Evolutionary conservation across 1,140 invertebrate genomes (phyloP), one percentile per base, ranked within the genome.

Genomic region (Phymastichus coffea): DNA sequence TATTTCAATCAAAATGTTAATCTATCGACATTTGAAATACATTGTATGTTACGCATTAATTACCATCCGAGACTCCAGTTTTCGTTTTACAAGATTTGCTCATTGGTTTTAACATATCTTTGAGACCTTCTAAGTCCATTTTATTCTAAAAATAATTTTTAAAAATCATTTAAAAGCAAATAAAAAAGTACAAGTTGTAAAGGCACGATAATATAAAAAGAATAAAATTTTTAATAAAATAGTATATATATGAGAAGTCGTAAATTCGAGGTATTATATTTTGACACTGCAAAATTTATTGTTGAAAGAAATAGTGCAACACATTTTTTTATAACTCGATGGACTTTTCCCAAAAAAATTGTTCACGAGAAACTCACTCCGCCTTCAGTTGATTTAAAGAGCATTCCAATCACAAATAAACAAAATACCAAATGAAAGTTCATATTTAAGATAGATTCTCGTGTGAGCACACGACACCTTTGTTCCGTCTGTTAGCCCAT

Each of bases 21-120:
- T 46, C n/a, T n/a, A n/a, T n/a, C 28, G 12, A 33, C 6, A 7
- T 33, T 33, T 33, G 1, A 15, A 2, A 25, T 25, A 49, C 1
- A 30, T 22, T 2, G 10, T 35, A 15, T 33, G 17, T 46, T 48
- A 48, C 33, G n/a, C n/a, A n/a, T n/a, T n/a, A n/a, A n/a, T 38
- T n/a, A 40, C 55, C 55, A 8, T 57, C 30, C 8, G 55, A 23
- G 12, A 43, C 47, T n/a, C 38, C 38, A 38, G 25, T 58, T 43
- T 58, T 58, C 8, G 9, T 3, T 35, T 51, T 41, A 6, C 56
- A 58, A 2, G 46, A 28, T 30, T 41, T 43, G 22, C 35, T 51
- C 28, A 58, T 51, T 4, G 56, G 56, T 38, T 48, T 58, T 12
- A 35, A 8, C 17, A 51, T 47, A 0, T 43, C 12, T 23, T 6